Conservation (phyloP, 2,888 invertebrate species). For the Drosophila mayaguana region DNA sequence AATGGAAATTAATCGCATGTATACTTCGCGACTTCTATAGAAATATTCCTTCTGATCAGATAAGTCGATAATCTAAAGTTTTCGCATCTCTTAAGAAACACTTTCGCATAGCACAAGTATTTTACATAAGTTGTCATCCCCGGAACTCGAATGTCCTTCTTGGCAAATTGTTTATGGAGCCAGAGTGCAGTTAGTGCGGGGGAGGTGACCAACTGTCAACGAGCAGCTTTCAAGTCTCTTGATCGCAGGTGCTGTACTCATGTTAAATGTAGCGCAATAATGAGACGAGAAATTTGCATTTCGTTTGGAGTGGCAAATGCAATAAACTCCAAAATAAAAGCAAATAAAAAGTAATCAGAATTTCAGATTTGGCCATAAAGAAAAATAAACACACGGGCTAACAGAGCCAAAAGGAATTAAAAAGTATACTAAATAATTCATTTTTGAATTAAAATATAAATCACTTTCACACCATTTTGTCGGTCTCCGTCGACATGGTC, state of each 20-base stretch:
- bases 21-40: no score
- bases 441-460: slow-evolving; percentile 82
- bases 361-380: slow-evolving; percentile 74
- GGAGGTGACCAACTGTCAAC: slow-evolving; percentile 43
- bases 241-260: slow-evolving; percentile 11
- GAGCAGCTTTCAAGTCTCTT: slow-evolving; percentile 68
- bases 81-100: neutral
- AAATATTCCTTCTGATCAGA: neutral
- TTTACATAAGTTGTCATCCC: slow-evolving; percentile 29
- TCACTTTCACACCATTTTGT: slow-evolving; percentile 82
- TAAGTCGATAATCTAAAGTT: neutral
- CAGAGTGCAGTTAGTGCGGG: slow-evolving; percentile 31
- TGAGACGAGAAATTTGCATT: slow-evolving; percentile 75
- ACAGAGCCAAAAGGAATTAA: slow-evolving; percentile 71
- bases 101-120: slow-evolving; percentile 36
- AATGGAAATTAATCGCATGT: no score
- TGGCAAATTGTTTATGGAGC: slow-evolving; percentile 50
- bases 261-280: slow-evolving; percentile 80
- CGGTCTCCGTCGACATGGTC: slow-evolving; percentile 37
- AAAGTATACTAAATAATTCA: slow-evolving; percentile 83
- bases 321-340: slow-evolving; percentile 73
- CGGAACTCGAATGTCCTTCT: slow-evolving; percentile 30
- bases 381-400: slow-evolving; percentile 47
- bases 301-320: slow-evolving; percentile 63
- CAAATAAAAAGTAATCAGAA: slow-evolving; percentile 79